Base-by-base conservation (phyloP, 1,140 invertebrate genomes). In the Trachymyrmex cornetzi region DNA sequence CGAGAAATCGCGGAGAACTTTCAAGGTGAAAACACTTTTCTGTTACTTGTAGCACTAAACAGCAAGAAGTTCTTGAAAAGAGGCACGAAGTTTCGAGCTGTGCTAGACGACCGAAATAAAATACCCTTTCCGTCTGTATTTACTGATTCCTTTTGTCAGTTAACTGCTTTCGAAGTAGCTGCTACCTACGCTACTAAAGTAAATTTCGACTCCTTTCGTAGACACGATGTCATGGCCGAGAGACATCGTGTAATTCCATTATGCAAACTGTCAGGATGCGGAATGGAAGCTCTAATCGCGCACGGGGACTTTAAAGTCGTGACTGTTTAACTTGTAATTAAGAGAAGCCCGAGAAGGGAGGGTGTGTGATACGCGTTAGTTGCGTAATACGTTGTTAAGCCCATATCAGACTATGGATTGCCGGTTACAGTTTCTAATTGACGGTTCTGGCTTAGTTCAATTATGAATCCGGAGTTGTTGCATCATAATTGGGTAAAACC, bases 241-340 rank as follows among this genome's bases (percentile, higher is more conserved):
- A 75, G 24, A 14, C 44, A 53, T 84, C 30, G 57, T 75, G 69
- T 84, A 84, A 84, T 84, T 84, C 69, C 44, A 84, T 84, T 84
- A 84, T 75, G 69, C 55, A 84, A 61, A 84, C 80, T 84, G 69
- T 84, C 71, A 84, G 57, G 24, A 74, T 75, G 38, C 24, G 53
- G 53, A 82, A 82, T 74, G 67, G 69, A 75, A 84, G 55, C 9
- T 74, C 19, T 84, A 84, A 84, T 84, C 80, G 69, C 71, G 55
- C 55, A 30, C 55, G 38, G 55, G 7, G 22, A 82, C 80, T 57
- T 82, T 74, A 61, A 82, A 82, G 67, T 82, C 69, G 53, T 38
- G 38, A 74, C 55, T 82, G 80, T 82, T 82, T 82, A 74, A 82
- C 80, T 82, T 74, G 67, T 82, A 82, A 82, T 82, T 82, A 82